Conservation (phyloP, 37 sponge, comb jelly and placozoan species). For the Spongilla lacustris region DNA sequence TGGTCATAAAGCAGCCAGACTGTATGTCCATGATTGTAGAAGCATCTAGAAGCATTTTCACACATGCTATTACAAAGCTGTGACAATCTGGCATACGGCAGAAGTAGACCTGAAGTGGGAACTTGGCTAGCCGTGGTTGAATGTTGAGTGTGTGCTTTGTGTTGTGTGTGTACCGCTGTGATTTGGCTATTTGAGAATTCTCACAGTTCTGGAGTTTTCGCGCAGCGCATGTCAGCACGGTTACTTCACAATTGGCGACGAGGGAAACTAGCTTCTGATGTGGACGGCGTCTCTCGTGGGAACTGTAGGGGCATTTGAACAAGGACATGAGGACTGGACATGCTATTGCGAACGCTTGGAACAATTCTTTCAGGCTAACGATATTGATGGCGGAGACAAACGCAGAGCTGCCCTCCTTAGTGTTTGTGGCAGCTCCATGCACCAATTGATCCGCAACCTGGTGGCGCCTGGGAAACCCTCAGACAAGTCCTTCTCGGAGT, state of each 20-base stretch:
- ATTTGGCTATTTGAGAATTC: not conserved
- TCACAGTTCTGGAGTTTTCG: not conserved
- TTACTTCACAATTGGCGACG: not conserved
- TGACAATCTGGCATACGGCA: not conserved
- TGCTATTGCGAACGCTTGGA: constrained; percentile 4
- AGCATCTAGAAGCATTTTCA: not conserved
- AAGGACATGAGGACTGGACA: not conserved
- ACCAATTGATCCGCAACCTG: not conserved
- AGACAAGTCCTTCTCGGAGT: constrained; percentile 6
- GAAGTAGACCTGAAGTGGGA: not conserved
- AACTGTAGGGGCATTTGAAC: not conserved
- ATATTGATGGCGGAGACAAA: not conserved
- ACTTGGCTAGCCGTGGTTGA: not conserved
- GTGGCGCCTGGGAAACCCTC: constrained; percentile 2
- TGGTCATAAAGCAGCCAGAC: not conserved
- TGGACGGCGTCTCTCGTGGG: not conserved
- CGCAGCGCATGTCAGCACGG: not conserved
- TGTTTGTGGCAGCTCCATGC: not conserved
- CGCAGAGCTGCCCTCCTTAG: constrained; percentile 10
- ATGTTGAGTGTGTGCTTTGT: not conserved
- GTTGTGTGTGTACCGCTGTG: not conserved
- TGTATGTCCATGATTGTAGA: not conserved
- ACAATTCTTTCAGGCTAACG: constrained; percentile 15
- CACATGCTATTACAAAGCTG: not conserved
- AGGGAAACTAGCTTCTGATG: not conserved